A percentile compares a stretch with the other conserved stretches of the same genome.
Evolutionary conservation across 2,888 invertebrate genomes (phyloP).

Genomic region (Drepanosiphum platanoidis): DNA sequence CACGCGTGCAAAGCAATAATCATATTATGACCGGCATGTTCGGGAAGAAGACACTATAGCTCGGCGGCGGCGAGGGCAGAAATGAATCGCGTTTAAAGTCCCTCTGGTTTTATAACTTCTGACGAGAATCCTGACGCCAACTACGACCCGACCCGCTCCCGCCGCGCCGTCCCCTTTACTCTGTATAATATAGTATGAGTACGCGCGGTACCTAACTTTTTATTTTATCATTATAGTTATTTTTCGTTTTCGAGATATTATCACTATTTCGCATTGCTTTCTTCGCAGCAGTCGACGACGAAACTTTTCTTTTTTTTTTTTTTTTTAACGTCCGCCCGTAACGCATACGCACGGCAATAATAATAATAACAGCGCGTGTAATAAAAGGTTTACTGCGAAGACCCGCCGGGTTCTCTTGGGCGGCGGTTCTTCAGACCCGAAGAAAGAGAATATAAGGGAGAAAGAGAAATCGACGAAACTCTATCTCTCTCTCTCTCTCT

Average conservation of each 20-base stretch:
- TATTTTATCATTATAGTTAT: slow-evolving; percentile 38
- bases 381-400: slow-evolving; percentile 21
- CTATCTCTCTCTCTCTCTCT: background rate
- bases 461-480: background rate
- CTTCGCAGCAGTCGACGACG: background rate
- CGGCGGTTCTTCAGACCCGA: background rate
- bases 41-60: background rate
- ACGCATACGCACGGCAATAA: no score
- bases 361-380: slow-evolving; percentile 2
- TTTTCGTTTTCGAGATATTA: slow-evolving; percentile 42
- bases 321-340: slow-evolving; percentile 5
- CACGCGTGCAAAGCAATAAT: background rate
- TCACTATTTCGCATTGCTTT: background rate
- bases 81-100: background rate
- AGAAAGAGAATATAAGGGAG: background rate
- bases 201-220: slow-evolving; percentile 19
- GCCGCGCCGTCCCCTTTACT: background rate
- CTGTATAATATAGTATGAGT: background rate
- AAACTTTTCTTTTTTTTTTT: slow-evolving; percentile 25
- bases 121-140: slow-evolving; percentile 53
- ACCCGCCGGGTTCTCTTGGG: background rate
- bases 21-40: background rate
- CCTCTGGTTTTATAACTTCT: slow-evolving; percentile 57
- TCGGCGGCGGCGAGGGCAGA: background rate
- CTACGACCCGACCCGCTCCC: background rate